phyloP scores from a whole-genome alignment of 2,888 invertebrate species.

The Meteorus cinctellus region DNA sequence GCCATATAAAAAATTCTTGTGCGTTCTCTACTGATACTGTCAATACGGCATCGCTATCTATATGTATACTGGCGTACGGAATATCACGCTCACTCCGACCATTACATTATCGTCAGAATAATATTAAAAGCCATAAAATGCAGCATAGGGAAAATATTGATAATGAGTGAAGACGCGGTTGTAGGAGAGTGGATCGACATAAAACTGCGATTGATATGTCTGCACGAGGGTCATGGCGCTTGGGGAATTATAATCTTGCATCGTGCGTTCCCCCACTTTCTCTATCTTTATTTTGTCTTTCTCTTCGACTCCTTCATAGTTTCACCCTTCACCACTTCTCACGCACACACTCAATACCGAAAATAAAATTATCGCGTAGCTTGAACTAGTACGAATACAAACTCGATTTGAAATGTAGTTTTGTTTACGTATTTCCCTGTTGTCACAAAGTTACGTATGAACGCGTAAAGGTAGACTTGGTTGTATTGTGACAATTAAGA shows the following conservation, averaged over 20 bases:
- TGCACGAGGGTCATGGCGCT: conserved; percentile 20
- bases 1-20: too few species aligned
- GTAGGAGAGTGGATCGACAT: background rate
- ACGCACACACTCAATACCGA: conserved; percentile 52
- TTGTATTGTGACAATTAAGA: conserved; percentile 31
- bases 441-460: conserved; percentile 25
- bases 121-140: conserved; percentile 7
- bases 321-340: conserved; percentile 43
- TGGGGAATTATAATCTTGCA: conserved; percentile 43
- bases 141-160: background rate
- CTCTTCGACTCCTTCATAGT: background rate
- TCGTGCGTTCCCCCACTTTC: too few species aligned
- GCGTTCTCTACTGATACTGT: too few species aligned
- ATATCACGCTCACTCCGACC: conserved; percentile 4
- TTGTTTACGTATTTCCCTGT: conserved; percentile 30
- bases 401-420: conserved; percentile 49
- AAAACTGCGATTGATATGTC: conserved; percentile 18
- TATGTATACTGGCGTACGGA: background rate
- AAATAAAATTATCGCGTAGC: conserved; percentile 58
- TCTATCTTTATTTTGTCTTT: conserved; percentile 5
- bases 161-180: conserved; percentile 17
- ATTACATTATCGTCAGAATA: background rate
- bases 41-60: background rate
- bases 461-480: conserved; percentile 28
- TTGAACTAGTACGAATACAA: conserved; percentile 62